Percentiles rank a stretch among this genome's conserved stretches.
Conservation (phyloP, 2,113 vertebrate genomes). For the Chloropsis hardwickii region DNA sequence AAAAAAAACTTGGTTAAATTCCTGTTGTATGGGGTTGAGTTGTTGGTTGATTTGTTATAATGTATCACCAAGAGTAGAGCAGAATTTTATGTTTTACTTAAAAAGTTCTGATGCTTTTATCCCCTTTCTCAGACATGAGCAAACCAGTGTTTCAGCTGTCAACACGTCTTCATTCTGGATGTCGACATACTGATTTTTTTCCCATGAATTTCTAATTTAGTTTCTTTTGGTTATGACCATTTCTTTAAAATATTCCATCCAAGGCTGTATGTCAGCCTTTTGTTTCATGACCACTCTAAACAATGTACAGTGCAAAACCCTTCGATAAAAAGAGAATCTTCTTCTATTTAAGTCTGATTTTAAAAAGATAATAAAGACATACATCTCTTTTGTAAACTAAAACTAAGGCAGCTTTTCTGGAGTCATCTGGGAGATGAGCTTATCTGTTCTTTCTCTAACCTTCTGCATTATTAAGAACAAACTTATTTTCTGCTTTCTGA, state of each 20-base stretch:
- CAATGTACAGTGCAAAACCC: neutral
- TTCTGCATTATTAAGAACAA: conserved; percentile 18
- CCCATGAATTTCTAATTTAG: neutral
- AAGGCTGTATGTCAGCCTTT: neutral
- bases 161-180: neutral
- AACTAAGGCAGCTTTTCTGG: neutral
- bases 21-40: neutral
- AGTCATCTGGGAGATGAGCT: neutral
- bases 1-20: neutral
- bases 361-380: neutral
- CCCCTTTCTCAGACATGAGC: neutral
- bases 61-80: neutral
- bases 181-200: neutral
- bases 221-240: neutral
- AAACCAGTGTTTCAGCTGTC: neutral
- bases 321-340: neutral
- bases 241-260: neutral
- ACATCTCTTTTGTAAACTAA: neutral
- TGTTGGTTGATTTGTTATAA: neutral
- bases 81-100: neutral
- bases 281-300: neutral
- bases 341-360: neutral
- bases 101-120: neutral
- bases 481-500: neutral
- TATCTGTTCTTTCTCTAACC: neutral